phyloP scores from a whole-genome alignment of 2,113 vertebrate species.

The Fukomys damarensis region DNA sequence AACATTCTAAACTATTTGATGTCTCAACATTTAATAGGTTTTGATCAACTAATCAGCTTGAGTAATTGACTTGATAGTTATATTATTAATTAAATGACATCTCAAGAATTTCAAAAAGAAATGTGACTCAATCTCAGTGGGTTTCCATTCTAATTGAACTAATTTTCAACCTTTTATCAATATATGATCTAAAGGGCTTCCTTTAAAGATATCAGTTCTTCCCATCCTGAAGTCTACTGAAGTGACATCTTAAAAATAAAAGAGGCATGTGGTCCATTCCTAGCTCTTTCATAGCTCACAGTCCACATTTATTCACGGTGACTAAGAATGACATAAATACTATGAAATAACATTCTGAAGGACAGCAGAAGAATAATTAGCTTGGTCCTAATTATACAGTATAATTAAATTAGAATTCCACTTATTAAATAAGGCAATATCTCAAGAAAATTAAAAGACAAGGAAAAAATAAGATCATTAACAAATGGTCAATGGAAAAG shows the following conservation, averaged over 20 bases:
- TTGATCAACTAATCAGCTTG: not conserved
- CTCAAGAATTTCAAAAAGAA: conserved; percentile 35
- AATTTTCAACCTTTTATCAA: not conserved
- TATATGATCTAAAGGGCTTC: not conserved
- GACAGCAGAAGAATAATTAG: not conserved
- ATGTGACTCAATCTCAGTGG: not conserved
- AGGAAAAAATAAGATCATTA: not conserved
- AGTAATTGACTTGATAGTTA: not conserved
- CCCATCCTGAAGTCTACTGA: too few relatives aligned
- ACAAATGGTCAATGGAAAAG: not conserved
- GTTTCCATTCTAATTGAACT: not conserved
- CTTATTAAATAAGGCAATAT: not conserved
- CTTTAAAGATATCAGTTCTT: not conserved
- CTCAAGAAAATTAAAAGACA: not conserved
- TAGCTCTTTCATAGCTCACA: not conserved
- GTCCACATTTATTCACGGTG: not conserved
- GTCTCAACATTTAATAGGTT: not conserved
- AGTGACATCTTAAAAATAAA: not conserved
- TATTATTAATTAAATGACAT: not conserved
- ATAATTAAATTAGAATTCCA: not conserved
- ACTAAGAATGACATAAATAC: not conserved
- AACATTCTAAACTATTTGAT: not conserved
- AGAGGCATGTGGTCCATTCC: not conserved
- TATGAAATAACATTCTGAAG: not conserved
- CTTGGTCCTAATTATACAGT: not conserved